A percentile compares a stretch with the other conserved stretches of the same genome.
Conservation (phyloP, 30 jellyfish, hydroid and myxozoan genomes). For the Aurelia aurita complex sp. Pacific region DNA sequence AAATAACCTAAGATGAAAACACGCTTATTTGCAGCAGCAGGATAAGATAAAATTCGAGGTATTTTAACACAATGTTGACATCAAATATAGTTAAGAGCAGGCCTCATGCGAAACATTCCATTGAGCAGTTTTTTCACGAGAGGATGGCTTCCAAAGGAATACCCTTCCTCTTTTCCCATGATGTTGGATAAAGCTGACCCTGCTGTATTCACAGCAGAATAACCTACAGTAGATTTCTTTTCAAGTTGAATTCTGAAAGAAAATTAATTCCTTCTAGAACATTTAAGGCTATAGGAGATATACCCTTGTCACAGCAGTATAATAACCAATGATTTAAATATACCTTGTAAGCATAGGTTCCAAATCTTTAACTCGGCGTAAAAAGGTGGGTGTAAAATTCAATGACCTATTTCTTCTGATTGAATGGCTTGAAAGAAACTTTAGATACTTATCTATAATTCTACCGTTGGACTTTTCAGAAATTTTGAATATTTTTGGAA, state of each 20-base stretch:
- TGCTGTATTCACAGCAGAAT: constrained; percentile 37
- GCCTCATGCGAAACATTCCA: constrained; percentile 25
- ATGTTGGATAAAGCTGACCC: constrained; percentile 35
- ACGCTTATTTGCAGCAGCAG: too few relatives aligned
- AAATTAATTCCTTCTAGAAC: background rate
- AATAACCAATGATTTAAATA: background rate
- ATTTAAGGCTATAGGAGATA: background rate
- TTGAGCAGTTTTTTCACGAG: constrained; percentile 6
- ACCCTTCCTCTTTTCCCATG: constrained; percentile 7
- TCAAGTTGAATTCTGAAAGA: background rate
- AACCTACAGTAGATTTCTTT: background rate
- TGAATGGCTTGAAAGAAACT: too few relatives aligned
- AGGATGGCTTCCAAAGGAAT: constrained; percentile 32
- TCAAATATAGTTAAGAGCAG: constrained; percentile 22
- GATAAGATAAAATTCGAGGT: background rate
- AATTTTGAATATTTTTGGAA: too few relatives aligned
- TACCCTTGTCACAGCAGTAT: background rate
- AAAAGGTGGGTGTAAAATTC: too few relatives aligned
- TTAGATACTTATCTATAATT: too few relatives aligned
- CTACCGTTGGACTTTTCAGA: too few relatives aligned
- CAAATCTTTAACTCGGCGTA: too few relatives aligned
- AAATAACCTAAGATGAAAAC: too few relatives aligned
- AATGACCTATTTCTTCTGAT: too few relatives aligned
- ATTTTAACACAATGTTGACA: constrained; percentile 6
- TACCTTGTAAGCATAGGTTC: background rate